A percentile compares a stretch with the other conserved stretches of the same genome.
Conservation (phyloP, 2,113 vertebrate genomes). For the Pimephales promelas region DNA sequence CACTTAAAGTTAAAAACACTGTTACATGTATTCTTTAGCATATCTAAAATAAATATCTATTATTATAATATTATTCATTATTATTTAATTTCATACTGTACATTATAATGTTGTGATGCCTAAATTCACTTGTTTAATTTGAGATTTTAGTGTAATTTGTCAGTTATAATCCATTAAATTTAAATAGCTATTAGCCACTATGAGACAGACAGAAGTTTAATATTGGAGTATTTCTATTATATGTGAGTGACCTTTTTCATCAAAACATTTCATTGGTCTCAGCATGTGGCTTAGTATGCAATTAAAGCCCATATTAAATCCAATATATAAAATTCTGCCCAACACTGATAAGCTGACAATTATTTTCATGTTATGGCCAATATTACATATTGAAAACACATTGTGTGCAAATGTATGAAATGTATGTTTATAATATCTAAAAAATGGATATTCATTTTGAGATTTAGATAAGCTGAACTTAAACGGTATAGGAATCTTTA, state of each 20-base stretch:
- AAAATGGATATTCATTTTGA: neutral
- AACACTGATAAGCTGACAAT: neutral
- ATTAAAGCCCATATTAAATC: neutral
- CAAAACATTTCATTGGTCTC: neutral
- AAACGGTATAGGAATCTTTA: no score
- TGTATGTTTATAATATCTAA: no score
- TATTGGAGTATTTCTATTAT: neutral
- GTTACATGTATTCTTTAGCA: neutral
- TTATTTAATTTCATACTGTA: neutral
- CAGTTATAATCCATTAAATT: neutral
- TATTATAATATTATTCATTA: neutral
- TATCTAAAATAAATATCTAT: neutral
- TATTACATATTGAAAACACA: no score
- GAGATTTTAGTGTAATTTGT: neutral
- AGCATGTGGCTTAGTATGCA: neutral
- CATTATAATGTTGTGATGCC: no score
- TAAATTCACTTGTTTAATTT: no score
- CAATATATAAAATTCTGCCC: neutral
- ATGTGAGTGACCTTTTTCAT: slow-evolving; percentile 1
- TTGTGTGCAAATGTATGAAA: no score
- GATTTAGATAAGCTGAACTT: no score
- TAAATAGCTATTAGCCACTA: neutral
- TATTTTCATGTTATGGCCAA: neutral
- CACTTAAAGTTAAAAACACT: neutral
- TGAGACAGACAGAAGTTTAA: neutral